Base-by-base conservation (phyloP, 2,888 invertebrate genomes). In the Cordylochernes scorpioides region DNA sequence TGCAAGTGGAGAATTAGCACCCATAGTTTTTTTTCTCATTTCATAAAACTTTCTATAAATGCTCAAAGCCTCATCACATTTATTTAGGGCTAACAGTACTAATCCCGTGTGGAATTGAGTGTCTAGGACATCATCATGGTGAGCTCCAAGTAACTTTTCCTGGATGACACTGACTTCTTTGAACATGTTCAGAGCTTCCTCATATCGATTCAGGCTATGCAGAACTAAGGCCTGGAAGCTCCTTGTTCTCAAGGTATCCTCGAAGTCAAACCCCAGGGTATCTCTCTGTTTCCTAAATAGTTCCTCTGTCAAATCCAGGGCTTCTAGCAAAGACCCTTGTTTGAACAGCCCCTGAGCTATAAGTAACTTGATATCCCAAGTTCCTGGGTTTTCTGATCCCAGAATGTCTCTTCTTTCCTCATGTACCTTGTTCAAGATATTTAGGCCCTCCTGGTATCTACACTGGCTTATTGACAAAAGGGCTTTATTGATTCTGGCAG, bases 391-490 rank as follows among this genome's bases (percentile, higher is more conserved):
- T n/a, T n/a, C n/a, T n/a, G n/a, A n/a, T n/a, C n/a, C n/a, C n/a
- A n/a, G n/a, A n/a, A n/a, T n/a, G n/a, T n/a, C n/a, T 27, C 18
- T 17, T 27, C 17, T 15, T n/a, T n/a, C 18, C 27, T 19, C 17
- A n/a, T 10, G 13, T 8, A n/a, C n/a, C n/a, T n/a, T n/a, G n/a
- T n/a, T n/a, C n/a, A n/a, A n/a, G n/a, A 16, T n/a, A n/a, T n/a
- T n/a, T n/a, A n/a, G n/a, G n/a, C n/a, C n/a, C n/a, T n/a, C n/a
- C n/a, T n/a, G n/a, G 15, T 15, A 18, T 17, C 6, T 17, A 7
- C 18, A 22, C 17, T 10, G 29, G 17, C 5, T 19, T 12, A 5
- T 25, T 14, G 10, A 32, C 12, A 19, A 32, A 5, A 7, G n/a
- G 8, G 14, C 8, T n/a, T 15, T 15, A 8, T 5, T 21, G 26